Evolutionary conservation across 2,113 vertebrate species (phyloP).

Genomic region (Ammodytes marinus): DNA sequence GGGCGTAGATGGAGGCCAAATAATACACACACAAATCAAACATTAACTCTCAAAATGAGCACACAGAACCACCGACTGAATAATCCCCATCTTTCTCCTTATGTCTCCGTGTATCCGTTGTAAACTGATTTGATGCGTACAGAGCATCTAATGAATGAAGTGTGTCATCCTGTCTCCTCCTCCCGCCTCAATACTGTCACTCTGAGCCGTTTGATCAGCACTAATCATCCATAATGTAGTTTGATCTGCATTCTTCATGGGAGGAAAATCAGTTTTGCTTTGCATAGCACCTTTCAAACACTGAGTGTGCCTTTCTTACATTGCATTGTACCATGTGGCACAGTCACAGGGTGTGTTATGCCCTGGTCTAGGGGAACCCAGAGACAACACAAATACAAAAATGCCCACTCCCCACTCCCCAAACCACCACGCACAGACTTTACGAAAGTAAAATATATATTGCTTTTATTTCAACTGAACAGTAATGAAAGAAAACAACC

Average conservation of each 20-base stretch:
- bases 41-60: slow-evolving; percentile 3
- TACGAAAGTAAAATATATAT: too few relatives aligned
- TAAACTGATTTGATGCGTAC: slow-evolving; percentile 2
- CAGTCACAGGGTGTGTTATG: not conserved
- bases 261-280: not conserved
- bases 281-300: not conserved
- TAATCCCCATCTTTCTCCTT: not conserved
- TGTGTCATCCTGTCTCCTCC: slow-evolving; percentile 10
- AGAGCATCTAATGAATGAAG: slow-evolving; percentile 36
- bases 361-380: too few relatives aligned
- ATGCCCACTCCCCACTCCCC: too few relatives aligned
- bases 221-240: slow-evolving; percentile 35
- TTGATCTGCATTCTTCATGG: not conserved
- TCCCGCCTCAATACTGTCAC: slow-evolving; percentile 21
- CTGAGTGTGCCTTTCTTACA: not conserved
- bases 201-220: slow-evolving; percentile 40
- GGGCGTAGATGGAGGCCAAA: slow-evolving; percentile 34
- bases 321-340: not conserved
- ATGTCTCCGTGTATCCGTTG: not conserved
- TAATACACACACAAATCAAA: slow-evolving; percentile 14
- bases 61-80: not conserved
- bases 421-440: too few relatives aligned
- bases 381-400: too few relatives aligned
- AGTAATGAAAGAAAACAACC: too few relatives aligned
- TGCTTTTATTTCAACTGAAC: too few relatives aligned